Base-by-base conservation (phyloP, 2,888 invertebrate species). In the Mesorhabditis belari region DNA sequence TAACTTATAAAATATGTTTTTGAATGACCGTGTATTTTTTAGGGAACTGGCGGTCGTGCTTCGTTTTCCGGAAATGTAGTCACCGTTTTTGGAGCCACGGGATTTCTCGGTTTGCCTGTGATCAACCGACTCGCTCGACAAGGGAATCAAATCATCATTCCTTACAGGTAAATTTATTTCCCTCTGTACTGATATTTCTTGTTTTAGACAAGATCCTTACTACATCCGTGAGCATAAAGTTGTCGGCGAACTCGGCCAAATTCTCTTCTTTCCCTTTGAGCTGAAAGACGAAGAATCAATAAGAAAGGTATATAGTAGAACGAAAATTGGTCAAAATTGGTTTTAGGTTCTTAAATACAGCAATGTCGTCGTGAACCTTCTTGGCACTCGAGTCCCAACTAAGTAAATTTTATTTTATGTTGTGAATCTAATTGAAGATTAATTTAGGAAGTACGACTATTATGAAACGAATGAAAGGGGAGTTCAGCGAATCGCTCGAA, bases 11-110 rank as follows among this genome's bases (percentile, higher is more conserved):
- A 64, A 64, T 66, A 66, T 69, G 35, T 49, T 55, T 29, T 35
- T 3, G n/a, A 21, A 52, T 26, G 44, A 24, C 54, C 19, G 51
- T 9, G 17, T 24, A 51, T 19, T 23, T 51, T 17, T 35, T 35
- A 73, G 52, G 85, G 85, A 6, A 80, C 81, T 44, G 85, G 85
- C 24, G 96, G 95, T 21, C 87, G 98, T 35, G 89, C 90, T 73
- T 95, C 94, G 80, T 98, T 96, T 82, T 96, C 90, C 84, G 98
- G 98, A 0, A 86, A 90, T 60, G 92, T 96, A 2, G 92, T 91
- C n/a, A 98, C 98, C n/a, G 90, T 98, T 1, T 75, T 67, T 56
- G 76, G 77, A 19, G 96, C 57, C 60, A 88, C 88, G 35, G 96
- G 96, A 2, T 92, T 91, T 79, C 83, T 95, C 0, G 98, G 96